Evolutionary conservation across 1,140 invertebrate species (phyloP).

Genomic region (Geopemphigus sp.): DNA sequence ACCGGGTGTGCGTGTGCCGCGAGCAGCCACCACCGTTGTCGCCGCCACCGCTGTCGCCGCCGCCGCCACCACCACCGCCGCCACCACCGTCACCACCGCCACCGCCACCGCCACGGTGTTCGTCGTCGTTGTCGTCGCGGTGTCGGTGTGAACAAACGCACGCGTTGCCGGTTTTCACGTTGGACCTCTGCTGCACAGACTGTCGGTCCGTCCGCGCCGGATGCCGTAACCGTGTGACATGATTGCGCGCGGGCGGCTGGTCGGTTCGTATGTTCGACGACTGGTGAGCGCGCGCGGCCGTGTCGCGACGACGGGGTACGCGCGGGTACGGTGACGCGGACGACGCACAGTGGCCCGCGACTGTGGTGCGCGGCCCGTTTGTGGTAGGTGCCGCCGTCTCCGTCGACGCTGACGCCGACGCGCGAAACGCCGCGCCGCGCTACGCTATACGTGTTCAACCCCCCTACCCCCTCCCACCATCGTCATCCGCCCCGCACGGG

Average conservation of each 20-base stretch:
- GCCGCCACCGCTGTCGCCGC: neutral
- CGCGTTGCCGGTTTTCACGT: conserved; percentile 27
- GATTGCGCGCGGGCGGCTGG: conserved; percentile 12
- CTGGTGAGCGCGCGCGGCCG: conserved; percentile 3
- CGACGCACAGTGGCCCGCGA: conserved; percentile 22
- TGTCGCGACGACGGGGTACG: neutral
- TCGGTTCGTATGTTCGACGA: too few species aligned
- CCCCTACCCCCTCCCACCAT: too few species aligned
- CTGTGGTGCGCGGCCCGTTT: neutral
- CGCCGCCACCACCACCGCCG: neutral
- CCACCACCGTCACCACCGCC: neutral
- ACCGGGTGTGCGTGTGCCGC: conserved; percentile 4
- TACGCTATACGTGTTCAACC: too few species aligned
- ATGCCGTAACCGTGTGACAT: conserved; percentile 28
- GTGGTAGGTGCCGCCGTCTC: neutral
- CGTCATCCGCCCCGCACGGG: neutral
- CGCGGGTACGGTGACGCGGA: conserved; percentile 24
- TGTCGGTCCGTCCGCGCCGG: conserved; percentile 37
- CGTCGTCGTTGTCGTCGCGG: conserved; percentile 1
- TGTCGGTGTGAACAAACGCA: neutral
- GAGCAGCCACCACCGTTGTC: neutral
- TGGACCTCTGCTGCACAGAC: conserved; percentile 44
- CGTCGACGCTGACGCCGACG: neutral
- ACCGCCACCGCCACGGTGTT: neutral
- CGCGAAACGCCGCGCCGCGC: conserved; percentile 9